Conservation (phyloP, 2,797 vertebrate species). For the Pseudotriccus pelzelni region DNA sequence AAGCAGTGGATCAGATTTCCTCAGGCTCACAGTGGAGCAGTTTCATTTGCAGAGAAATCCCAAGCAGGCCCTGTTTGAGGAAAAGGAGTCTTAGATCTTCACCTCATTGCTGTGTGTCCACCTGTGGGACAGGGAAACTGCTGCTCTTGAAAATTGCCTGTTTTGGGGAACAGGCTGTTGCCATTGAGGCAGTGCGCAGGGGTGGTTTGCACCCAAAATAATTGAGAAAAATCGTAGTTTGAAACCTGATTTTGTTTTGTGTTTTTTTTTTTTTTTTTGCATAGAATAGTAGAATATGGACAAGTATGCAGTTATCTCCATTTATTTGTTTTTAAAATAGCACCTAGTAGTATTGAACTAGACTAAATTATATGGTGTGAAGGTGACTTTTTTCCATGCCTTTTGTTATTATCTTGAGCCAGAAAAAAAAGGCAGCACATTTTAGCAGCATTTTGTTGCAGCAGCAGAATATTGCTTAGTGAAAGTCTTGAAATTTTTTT, state of each 20-base stretch:
- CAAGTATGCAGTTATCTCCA: neutral
- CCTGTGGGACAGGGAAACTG: neutral
- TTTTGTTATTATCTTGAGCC: neutral
- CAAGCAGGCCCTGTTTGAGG: neutral
- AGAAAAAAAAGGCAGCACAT: neutral
- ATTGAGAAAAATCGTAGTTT: fast-evolving
- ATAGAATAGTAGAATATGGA: neutral
- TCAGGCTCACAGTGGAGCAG: neutral
- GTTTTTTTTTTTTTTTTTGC: no score
- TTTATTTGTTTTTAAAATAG: neutral
- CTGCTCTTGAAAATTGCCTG: neutral
- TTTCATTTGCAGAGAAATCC: neutral
- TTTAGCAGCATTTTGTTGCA: neutral
- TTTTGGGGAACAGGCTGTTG: neutral
- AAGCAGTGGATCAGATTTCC: neutral
- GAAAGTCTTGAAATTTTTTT: neutral
- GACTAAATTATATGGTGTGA: neutral
- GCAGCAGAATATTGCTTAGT: neutral
- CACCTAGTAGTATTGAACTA: neutral
- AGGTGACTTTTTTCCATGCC: neutral
- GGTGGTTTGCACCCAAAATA: neutral
- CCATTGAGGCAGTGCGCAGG: neutral
- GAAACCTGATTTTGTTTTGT: neutral
- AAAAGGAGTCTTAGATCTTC: neutral
- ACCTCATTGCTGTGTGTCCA: neutral